Evolutionary conservation across 2,888 invertebrate genomes (phyloP), one percentile per base, ranked within the genome.

Genomic region (Thalpophila matura): DNA sequence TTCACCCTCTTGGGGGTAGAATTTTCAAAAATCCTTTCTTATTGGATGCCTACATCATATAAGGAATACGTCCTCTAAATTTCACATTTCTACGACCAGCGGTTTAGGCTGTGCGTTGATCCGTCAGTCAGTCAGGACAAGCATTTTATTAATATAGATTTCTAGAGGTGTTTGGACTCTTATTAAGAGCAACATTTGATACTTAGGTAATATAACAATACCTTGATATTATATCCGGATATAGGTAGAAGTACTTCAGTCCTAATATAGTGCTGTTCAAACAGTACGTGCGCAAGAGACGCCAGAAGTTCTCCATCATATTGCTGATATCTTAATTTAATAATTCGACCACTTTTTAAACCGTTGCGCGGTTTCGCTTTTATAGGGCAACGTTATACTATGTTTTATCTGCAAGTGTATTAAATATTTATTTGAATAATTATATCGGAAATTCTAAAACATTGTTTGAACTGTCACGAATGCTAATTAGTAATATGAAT

Each of bases 181-280:
- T n/a, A n/a, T n/a, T n/a, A n/a, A n/a, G n/a, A n/a, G n/a, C n/a
- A n/a, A n/a, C n/a, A n/a, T n/a, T n/a, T n/a, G n/a, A n/a, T n/a
- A n/a, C n/a, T n/a, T n/a, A n/a, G n/a, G n/a, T 24, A 3, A 26
- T 24, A 14, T 14, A 29, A 22, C 70, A 80, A 38, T 77, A 93
- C 94, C 93, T 91, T 69, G 94, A 92, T 35, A 92, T 31, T 3
- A 69, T 73, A 73, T 93, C 93, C 1, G 93, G 92, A 75, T 93
- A 94, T 24, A 93, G 73, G 72, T 92, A 94, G 58, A 94, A 92
- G 76, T 93, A 94, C 69, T 94, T 94, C 0, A 94, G 74, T 0
- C 94, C 94, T 27, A 90, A 65, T 29, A 93, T 76, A n/a, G 89
- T 87, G 43, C 89, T 85, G 56, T 92, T 85, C 20, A 90, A 74